Conservation (phyloP, 2,797 vertebrate genomes). For the Myripristis murdjan region DNA sequence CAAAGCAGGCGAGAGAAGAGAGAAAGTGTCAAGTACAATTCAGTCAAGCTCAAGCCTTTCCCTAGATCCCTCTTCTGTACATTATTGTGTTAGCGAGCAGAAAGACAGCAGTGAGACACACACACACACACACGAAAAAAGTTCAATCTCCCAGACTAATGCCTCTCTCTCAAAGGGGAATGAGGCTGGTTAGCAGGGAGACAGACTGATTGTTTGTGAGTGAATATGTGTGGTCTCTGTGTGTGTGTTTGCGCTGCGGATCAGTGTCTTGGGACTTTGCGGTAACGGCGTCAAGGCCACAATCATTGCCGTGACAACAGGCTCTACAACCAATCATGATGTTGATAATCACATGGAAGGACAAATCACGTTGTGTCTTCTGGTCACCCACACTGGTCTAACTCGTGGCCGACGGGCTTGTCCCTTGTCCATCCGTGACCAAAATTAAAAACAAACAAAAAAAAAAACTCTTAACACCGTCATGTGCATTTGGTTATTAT, state of each 20-base stretch:
- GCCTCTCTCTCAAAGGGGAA: conserved; percentile 83
- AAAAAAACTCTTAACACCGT: too few species aligned
- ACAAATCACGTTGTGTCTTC: conserved; percentile 47
- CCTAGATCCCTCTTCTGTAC: conserved; percentile 63
- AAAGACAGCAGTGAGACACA: conserved; percentile 26
- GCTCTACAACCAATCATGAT: conserved; percentile 70
- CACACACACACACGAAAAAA: background rate
- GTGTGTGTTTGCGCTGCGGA: conserved; percentile 19
- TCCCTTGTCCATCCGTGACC: too few species aligned
- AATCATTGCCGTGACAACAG: conserved; percentile 74
- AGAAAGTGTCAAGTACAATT: conserved; percentile 67
- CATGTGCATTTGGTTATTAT: conserved; percentile 10
- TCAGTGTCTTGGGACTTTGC: conserved; percentile 64
- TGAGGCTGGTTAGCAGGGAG: conserved; percentile 76
- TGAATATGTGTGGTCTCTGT: conserved; percentile 20
- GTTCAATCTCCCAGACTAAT: conserved; percentile 88
- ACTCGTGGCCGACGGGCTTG: conserved; percentile 38
- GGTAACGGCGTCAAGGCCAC: conserved; percentile 58
- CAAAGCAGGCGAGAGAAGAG: conserved; percentile 36
- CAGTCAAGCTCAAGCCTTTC: conserved; percentile 33
- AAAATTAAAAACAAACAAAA: too few species aligned
- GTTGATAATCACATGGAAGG: conserved; percentile 73
- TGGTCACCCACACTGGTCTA: conserved; percentile 45
- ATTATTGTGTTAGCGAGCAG: conserved; percentile 53
- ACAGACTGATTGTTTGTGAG: conserved; percentile 46